Conservation (phyloP, 2,888 invertebrate species). For the Lasioglossum figueresi region DNA sequence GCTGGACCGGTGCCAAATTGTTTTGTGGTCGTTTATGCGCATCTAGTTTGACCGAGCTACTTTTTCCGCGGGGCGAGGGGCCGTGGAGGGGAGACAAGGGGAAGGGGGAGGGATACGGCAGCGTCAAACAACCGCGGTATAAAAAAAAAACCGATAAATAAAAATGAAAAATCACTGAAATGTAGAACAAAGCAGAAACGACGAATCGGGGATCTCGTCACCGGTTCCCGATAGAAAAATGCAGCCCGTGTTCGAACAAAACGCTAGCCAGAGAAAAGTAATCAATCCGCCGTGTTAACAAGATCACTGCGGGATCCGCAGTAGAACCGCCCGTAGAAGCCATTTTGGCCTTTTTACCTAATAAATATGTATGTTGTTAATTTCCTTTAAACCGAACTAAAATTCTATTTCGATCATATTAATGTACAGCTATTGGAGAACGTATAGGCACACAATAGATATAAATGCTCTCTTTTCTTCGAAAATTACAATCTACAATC, state of each 20-base stretch:
- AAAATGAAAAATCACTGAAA: slow-evolving; percentile 6
- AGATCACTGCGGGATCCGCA: background rate
- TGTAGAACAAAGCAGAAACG: background rate
- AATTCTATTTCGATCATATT: no score
- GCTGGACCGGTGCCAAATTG: slow-evolving; percentile 51
- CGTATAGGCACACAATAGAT: no score
- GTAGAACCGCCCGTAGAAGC: background rate
- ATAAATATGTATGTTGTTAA: no score
- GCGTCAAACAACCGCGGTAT: slow-evolving; percentile 3
- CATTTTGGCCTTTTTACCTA: no score
- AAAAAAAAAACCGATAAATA: slow-evolving; percentile 1
- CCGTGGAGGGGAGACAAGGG: no score
- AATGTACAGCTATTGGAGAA: no score
- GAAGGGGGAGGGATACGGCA: background rate
- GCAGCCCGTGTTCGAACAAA: background rate
- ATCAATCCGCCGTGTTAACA: background rate
- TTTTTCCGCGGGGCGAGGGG: slow-evolving; percentile 21
- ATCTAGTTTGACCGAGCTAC: slow-evolving; percentile 25
- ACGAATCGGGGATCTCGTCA: background rate
- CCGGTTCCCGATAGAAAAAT: background rate
- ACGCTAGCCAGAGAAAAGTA: background rate
- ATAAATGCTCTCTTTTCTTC: no score
- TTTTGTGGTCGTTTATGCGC: slow-evolving; percentile 47
- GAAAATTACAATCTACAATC: no score
- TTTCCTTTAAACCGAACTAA: no score